phyloP scores from a whole-genome alignment of 1,140 invertebrate genomes.

The Linepithema humile region DNA sequence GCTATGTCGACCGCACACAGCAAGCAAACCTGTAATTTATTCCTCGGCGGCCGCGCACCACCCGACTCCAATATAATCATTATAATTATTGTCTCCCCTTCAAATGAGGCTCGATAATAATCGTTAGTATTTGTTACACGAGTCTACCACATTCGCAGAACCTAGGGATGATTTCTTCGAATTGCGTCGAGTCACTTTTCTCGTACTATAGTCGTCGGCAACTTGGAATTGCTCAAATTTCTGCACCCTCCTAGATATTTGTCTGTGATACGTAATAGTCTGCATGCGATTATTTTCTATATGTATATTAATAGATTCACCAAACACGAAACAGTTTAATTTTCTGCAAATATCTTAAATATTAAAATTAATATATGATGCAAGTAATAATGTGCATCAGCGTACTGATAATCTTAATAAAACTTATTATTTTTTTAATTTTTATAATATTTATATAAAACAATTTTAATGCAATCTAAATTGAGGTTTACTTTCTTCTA shows the following conservation, averaged over 20 bases:
- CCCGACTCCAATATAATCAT: slow-evolving; percentile 82
- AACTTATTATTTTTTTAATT: not conserved
- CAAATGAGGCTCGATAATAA: slow-evolving; percentile 82
- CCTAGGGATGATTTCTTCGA: slow-evolving; percentile 42
- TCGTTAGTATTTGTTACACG: slow-evolving; percentile 74
- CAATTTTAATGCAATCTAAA: not conserved
- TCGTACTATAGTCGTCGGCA: not conserved
- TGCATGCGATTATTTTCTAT: no score
- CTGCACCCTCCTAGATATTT: not conserved
- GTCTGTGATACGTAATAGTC: not conserved
- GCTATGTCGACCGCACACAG: slow-evolving; percentile 80
- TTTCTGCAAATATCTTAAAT: slow-evolving; percentile 5
- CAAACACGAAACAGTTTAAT: not conserved
- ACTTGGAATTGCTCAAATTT: slow-evolving; percentile 20
- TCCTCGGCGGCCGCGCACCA: slow-evolving; percentile 79
- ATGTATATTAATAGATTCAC: no score
- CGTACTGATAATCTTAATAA: not conserved
- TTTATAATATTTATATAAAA: not conserved
- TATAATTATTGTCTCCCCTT: slow-evolving; percentile 83
- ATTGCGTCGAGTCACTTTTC: slow-evolving; percentile 24
- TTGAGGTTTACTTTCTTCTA: not conserved
- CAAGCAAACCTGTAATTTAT: slow-evolving; percentile 83
- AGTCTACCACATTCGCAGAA: slow-evolving; percentile 40
- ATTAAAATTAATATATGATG: not conserved
- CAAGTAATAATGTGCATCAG: not conserved